Conservation (phyloP, 2,113 vertebrate species). For the Tylochromis polylepis region DNA sequence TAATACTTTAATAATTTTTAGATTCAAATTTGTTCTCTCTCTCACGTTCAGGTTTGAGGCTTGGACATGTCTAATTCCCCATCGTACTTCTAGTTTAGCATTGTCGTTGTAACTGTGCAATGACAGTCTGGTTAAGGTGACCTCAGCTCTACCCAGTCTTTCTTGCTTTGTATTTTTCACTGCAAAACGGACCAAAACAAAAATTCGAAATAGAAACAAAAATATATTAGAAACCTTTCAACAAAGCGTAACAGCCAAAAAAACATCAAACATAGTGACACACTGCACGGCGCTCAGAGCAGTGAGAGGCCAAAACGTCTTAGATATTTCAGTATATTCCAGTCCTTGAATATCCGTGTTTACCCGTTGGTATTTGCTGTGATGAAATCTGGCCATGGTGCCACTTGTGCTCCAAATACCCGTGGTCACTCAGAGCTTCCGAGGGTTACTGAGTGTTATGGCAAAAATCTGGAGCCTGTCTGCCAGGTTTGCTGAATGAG, state of each 20-base stretch:
- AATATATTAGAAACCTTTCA: not conserved
- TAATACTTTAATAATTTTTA: not conserved
- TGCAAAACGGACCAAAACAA: not conserved
- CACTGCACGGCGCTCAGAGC: not conserved
- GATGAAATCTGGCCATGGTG: not conserved
- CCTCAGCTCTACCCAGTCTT: not conserved
- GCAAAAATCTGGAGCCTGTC: constrained; percentile 69
- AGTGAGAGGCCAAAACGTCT: not conserved
- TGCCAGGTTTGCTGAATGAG: constrained; percentile 65
- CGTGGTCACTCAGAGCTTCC: not conserved
- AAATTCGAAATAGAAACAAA: not conserved
- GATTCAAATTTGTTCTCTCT: not conserved
- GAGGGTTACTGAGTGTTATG: constrained; percentile 49
- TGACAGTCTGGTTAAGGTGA: not conserved
- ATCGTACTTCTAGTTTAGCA: not conserved
- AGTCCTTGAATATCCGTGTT: not conserved
- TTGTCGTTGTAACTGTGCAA: not conserved
- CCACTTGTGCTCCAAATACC: not conserved
- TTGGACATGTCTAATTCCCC: not conserved
- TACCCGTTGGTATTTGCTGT: not conserved
- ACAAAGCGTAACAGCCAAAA: not conserved
- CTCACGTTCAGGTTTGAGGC: not conserved
- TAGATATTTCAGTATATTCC: not conserved
- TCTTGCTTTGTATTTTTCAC: not conserved
- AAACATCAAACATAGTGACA: not conserved